Conservation (phyloP, 2,113 vertebrate species). For the Puntigrus tetrazona region DNA sequence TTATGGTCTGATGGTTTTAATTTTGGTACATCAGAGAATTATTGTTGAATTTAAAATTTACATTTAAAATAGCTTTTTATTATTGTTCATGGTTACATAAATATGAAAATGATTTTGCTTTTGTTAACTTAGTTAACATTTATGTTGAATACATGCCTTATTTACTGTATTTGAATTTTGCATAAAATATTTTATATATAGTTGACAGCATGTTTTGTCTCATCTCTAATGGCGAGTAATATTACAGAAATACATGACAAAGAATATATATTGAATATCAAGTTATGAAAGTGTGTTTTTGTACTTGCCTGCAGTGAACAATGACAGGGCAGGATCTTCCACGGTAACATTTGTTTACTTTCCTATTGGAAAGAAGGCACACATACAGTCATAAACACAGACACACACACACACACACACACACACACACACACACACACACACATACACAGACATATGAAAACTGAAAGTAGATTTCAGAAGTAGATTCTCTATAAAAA, state of each 20-base stretch:
- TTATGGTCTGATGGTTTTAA: background rate
- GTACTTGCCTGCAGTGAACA: conserved; percentile 97
- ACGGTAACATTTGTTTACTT: conserved; percentile 99
- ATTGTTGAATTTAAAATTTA: background rate
- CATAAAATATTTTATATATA: background rate
- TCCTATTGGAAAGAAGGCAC: conserved; percentile 86
- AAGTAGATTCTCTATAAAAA: conserved; percentile 4
- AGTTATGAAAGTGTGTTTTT: background rate
- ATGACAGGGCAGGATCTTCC: conserved; percentile 97
- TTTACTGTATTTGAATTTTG: background rate
- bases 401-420: conserved; percentile 27
- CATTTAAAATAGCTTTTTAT: background rate
- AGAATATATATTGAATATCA: background rate
- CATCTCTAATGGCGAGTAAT: background rate
- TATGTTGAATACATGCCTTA: background rate
- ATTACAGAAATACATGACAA: background rate
- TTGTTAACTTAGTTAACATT: background rate
- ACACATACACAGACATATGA: background rate
- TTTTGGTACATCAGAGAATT: background rate
- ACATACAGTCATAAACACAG: conserved; percentile 53
- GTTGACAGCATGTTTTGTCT: background rate
- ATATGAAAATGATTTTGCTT: background rate
- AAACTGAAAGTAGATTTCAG: background rate
- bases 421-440: conserved; percentile 17
- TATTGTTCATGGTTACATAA: background rate